Conservation (phyloP, 2,888 invertebrate genomes). For the Tiliacea citrago region DNA sequence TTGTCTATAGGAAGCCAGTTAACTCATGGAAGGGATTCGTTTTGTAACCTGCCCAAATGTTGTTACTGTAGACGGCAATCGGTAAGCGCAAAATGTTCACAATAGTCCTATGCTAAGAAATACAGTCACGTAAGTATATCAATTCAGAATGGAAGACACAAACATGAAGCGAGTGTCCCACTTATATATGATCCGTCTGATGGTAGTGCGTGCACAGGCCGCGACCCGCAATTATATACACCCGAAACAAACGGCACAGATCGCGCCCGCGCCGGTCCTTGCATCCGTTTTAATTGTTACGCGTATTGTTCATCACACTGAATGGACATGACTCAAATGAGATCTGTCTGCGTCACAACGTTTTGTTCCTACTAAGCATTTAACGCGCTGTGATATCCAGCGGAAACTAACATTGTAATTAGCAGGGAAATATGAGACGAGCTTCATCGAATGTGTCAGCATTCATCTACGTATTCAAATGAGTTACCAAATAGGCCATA, state of each 20-base stretch:
- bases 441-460: slow-evolving; percentile 12
- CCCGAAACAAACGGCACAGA: slow-evolving; percentile 86
- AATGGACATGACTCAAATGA: slow-evolving; percentile 71
- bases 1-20: slow-evolving; percentile 17
- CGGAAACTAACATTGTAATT: slow-evolving; percentile 35
- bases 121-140: slow-evolving; percentile 8
- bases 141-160: slow-evolving; percentile 27
- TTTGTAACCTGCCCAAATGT: not conserved
- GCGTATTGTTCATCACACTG: slow-evolving; percentile 76
- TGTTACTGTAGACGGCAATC: not conserved
- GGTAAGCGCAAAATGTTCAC: not conserved
- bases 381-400: slow-evolving; percentile 52
- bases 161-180: slow-evolving; percentile 43
- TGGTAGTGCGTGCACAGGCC: slow-evolving; percentile 81
- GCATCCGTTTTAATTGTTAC: slow-evolving; percentile 82
- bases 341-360: slow-evolving; percentile 51
- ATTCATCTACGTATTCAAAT: slow-evolving; percentile 23
- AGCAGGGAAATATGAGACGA: slow-evolving; percentile 13
- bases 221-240: slow-evolving; percentile 87
- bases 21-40: not conserved
- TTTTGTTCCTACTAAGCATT: slow-evolving; percentile 50
- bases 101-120: slow-evolving; percentile 29
- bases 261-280: slow-evolving; percentile 74
- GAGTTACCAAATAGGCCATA: slow-evolving; percentile 18
- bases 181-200: slow-evolving; percentile 63